Percentiles rank a stretch among this genome's conserved stretches.
phyloP scores from a whole-genome alignment of 2,888 invertebrate species.

The Drosophila seclusa region DNA sequence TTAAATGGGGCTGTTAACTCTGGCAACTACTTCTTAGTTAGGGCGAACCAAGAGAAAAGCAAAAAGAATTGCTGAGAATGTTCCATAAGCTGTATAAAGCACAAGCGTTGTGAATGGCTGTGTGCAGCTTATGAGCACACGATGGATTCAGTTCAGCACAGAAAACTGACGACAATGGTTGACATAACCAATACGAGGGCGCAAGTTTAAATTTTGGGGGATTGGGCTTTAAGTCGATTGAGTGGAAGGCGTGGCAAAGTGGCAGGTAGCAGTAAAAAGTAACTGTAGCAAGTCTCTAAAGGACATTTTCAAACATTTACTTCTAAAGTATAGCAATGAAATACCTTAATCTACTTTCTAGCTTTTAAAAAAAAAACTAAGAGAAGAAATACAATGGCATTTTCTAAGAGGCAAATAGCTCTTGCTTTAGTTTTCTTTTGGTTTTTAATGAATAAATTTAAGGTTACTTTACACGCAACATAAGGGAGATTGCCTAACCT shows the following conservation, averaged over 20 bases:
- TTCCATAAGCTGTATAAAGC: conserved; percentile 65
- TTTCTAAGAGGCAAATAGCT: not conserved
- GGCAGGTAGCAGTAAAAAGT: conserved; percentile 37
- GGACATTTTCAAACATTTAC: conserved; percentile 1
- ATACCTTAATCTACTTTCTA: conserved; percentile 25
- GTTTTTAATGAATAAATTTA: not conserved
- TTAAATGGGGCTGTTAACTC: conserved; percentile 3
- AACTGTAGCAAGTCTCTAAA: conserved; percentile 5
- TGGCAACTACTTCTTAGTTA: conserved; percentile 13
- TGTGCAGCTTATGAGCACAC: conserved; percentile 46
- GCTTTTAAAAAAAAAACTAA: not conserved
- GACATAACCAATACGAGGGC: conserved; percentile 19
- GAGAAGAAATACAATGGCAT: conserved; percentile 11
- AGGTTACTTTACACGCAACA: conserved; percentile 35
- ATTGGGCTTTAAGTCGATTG: conserved; percentile 20
- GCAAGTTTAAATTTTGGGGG: conserved; percentile 13
- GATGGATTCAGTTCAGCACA: conserved; percentile 34
- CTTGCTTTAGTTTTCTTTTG: not conserved
- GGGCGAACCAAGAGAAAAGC: conserved; percentile 1
- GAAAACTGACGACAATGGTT: conserved; percentile 52
- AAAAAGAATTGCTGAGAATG: conserved; percentile 57
- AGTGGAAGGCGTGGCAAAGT: not conserved
- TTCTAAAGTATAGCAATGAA: not conserved
- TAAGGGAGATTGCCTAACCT: conserved; percentile 23
- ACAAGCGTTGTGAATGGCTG: conserved; percentile 40